These are phyloP conservation scores for Mohoua ochrocephala DNA, from an alignment of 2,113 vertebrate genomes.

Conservation along the genomic window DNA sequence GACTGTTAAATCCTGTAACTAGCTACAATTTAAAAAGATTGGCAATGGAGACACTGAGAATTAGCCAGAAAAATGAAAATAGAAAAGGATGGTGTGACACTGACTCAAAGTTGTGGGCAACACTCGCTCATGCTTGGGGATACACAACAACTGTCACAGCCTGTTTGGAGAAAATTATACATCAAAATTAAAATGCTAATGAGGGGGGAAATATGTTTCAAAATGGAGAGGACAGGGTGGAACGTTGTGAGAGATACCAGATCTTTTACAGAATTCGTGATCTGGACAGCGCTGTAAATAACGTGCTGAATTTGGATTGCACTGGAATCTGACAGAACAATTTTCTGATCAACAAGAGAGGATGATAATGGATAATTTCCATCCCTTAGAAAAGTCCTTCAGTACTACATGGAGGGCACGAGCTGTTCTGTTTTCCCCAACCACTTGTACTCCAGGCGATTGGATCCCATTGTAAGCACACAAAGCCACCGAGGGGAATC, in stretches of 20 bases:
- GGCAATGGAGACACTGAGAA: neutral
- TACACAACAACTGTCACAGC: neutral
- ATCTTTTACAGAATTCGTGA: neutral
- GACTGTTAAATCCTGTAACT: constrained; percentile 56
- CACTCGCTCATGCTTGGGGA: neutral
- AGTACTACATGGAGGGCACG: neutral
- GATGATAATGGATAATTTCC: neutral
- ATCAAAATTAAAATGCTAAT: neutral
- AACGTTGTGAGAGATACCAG: neutral
- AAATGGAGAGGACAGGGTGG: neutral
- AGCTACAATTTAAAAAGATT: constrained; percentile 44
- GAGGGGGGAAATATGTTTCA: neutral
- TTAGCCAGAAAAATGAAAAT: constrained; percentile 8
- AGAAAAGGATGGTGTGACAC: neutral
- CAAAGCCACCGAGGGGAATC: neutral
- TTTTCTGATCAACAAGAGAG: neutral
- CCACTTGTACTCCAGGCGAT: neutral
- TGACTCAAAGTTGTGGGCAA: neutral
- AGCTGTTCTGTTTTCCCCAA: neutral
- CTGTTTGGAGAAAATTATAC: neutral
- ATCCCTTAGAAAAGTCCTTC: neutral
- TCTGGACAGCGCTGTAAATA: neutral
- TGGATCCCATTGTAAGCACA: neutral
- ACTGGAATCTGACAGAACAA: neutral
- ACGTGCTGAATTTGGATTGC: neutral